phyloP scores from a whole-genome alignment of 2,797 vertebrate genomes.

The Loriculus beryllinus region DNA sequence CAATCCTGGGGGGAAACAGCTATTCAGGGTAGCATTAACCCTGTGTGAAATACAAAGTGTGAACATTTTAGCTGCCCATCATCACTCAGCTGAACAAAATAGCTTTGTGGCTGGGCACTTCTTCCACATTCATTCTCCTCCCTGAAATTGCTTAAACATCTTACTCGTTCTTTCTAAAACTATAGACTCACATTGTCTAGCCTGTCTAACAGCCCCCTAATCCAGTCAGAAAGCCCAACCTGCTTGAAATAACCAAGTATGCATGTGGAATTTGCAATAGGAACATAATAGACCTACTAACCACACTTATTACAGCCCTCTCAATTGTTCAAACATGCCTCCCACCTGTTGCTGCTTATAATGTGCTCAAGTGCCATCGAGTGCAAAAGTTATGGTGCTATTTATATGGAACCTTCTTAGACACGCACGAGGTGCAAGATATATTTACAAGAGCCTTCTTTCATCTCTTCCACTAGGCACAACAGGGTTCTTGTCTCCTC shows the following conservation, averaged over 20 bases:
- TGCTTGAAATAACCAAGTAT: constrained; percentile 62
- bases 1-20: constrained; percentile 39
- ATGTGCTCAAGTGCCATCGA: constrained; percentile 33
- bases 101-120: neutral
- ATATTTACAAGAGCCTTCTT: constrained; percentile 47
- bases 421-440: constrained; percentile 30
- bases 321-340: constrained; percentile 53
- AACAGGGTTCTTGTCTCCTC: constrained; percentile 28
- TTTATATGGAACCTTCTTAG: constrained; percentile 55
- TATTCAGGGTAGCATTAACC: constrained; percentile 51
- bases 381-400: constrained; percentile 50
- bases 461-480: neutral
- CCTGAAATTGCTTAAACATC: neutral
- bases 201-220: constrained; percentile 27
- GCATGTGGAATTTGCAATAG: constrained; percentile 67
- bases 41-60: constrained; percentile 36
- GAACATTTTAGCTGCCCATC: constrained; percentile 26
- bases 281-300: constrained; percentile 53
- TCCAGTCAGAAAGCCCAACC: constrained; percentile 29
- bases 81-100: constrained; percentile 23
- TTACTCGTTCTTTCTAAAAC: neutral
- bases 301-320: neutral
- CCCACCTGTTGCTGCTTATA: constrained; percentile 72
- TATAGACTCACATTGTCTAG: constrained; percentile 22
- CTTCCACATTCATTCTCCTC: neutral